Base-by-base conservation (phyloP, 2,888 invertebrate genomes). In the Microchrysa polita region DNA sequence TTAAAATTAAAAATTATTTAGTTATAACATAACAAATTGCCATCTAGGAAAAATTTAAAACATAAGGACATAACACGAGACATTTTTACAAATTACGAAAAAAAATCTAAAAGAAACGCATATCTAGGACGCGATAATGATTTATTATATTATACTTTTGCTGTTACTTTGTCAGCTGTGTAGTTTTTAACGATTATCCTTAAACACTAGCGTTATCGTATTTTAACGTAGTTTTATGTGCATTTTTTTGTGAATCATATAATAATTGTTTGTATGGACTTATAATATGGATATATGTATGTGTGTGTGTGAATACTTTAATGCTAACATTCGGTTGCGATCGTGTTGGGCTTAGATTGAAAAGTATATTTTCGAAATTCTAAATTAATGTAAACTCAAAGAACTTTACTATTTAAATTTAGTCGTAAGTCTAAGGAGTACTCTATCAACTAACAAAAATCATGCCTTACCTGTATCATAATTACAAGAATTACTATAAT, bases 251-350 rank as follows among this genome's bases (percentile, higher is more conserved):
- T 65, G 48, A 65, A 65, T 65, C 22, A 40, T n/a, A n/a, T n/a
- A n/a, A n/a, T 34, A 34, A 34, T 34, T 34, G 27, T 34, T n/a
- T 34, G 27, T 40, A 9, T 18, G 16, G 10, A 40, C 16, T 48
- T 44, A 48, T 65, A 65, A 34, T 34, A 40, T 34, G n/a, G n/a
- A n/a, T n/a, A n/a, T n/a, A n/a, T n/a, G n/a, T n/a, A n/a, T n/a
- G n/a, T n/a, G n/a, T n/a, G n/a, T n/a, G n/a, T n/a, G 61, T 61
- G 61, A 61, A 61, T 61, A 61, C 40, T 61, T 61, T 23, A 61
- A 61, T 27, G 61, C 40, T 40, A 40, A n/a, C 40, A 16, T 34
- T 61, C 9, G 34, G n/a, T 61, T 40, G 61, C 59, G 22, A 10
- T 23, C 27, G 59, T 23, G 16, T 40, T 61, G 16, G 61, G 12